phyloP scores from a whole-genome alignment of 2,797 vertebrate species.

The Tamandua tetradactyla region DNA sequence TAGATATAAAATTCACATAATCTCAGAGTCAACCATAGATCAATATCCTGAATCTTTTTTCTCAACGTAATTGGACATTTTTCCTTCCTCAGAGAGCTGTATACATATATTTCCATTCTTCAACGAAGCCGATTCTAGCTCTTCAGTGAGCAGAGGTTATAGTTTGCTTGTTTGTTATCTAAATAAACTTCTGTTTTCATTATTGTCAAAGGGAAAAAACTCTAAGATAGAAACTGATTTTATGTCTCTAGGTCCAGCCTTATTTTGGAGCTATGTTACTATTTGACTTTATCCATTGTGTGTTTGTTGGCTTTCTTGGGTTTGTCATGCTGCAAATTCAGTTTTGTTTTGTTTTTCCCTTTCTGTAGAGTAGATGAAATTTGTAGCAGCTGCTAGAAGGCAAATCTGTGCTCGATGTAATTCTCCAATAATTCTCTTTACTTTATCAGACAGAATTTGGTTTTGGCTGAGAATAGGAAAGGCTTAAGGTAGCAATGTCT shows the following conservation, averaged over 20 bases:
- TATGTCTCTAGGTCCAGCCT: neutral
- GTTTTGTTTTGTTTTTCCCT: neutral
- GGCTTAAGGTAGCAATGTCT: neutral
- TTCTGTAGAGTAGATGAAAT: neutral
- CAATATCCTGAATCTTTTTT: constrained; percentile 59
- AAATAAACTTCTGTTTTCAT: constrained; percentile 21
- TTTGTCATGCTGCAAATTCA: neutral
- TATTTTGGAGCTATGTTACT: constrained; percentile 38
- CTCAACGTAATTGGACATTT: constrained; percentile 60
- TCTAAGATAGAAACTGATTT: neutral
- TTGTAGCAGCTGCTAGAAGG: neutral
- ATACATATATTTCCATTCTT: constrained; percentile 42
- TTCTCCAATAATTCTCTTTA: neutral
- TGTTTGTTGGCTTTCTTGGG: constrained; percentile 25
- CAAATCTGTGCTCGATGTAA: neutral
- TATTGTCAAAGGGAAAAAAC: neutral
- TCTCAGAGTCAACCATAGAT: constrained; percentile 55
- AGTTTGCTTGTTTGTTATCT: constrained; percentile 36
- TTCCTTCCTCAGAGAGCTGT: constrained; percentile 52
- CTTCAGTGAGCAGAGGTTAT: neutral
- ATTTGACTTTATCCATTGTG: neutral
- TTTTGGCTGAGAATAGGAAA: neutral
- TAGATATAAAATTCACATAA: constrained; percentile 60
- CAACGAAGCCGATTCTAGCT: neutral
- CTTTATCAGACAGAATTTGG: constrained; percentile 5